Evolutionary conservation across 2,113 vertebrate species (phyloP).

Genomic region (Puma concolor): DNA sequence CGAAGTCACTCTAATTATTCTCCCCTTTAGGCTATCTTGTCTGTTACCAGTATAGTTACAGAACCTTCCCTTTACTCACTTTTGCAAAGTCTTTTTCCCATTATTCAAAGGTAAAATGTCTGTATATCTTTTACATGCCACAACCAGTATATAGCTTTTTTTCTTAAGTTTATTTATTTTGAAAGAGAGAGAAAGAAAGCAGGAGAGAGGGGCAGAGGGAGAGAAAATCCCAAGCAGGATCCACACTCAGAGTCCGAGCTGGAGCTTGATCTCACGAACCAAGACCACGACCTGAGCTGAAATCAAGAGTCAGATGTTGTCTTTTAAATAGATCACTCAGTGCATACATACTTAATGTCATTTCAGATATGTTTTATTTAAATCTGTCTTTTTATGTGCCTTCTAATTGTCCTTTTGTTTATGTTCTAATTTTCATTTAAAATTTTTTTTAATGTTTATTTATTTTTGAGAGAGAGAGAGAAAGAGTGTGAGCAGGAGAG

Average conservation of each 20-base stretch:
- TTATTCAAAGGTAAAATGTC: not conserved
- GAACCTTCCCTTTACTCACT: not conserved
- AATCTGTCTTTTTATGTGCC: not conserved
- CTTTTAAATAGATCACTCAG: not conserved
- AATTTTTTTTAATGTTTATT: no score
- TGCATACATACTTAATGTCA: not conserved
- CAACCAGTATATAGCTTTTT: no score
- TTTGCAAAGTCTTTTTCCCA: not conserved
- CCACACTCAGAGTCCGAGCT: no score
- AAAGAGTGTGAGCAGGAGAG: no score
- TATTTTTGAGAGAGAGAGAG: no score
- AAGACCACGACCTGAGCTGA: no score
- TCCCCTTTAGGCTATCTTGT: not conserved
- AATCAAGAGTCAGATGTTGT: no score
- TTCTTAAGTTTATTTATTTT: no score
- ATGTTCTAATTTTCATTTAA: not conserved
- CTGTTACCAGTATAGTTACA: not conserved
- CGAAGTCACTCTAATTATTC: not conserved
- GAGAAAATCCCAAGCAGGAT: no score
- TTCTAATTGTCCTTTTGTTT: not conserved
- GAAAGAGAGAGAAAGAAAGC: no score
- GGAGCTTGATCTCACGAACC: no score
- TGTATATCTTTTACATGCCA: not conserved
- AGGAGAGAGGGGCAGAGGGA: no score
- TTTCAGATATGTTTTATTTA: not conserved